Base-by-base conservation (phyloP, 1,140 invertebrate genomes). In the Colletes latitarsis region DNA sequence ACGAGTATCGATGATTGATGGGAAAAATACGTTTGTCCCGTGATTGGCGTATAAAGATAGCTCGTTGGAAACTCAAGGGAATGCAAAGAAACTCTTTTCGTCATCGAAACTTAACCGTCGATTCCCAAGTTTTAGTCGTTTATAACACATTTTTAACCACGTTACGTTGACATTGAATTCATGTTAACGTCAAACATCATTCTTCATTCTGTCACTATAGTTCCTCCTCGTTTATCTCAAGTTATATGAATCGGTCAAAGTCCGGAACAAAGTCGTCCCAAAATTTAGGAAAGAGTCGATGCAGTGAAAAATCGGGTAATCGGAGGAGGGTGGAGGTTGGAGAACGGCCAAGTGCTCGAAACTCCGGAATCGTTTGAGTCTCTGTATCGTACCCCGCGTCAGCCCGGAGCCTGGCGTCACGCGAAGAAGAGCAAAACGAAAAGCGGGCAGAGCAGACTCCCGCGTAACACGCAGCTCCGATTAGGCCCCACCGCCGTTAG, bases 401-500 rank as follows among this genome's bases (percentile, higher is more conserved):
- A 68, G 49, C 43, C 6, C 12, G 14, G 49, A 46, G 21, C 46
- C n/a, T 3, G 41, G n/a, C 41, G 19, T 12, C 9, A 55, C 15
- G 57, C 53, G 58, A 46, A 41, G 73, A 60, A 49, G 74, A 71
- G 72, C 30, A 68, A 79, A 68, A 64, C 74, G 75, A 52, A 79
- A 76, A 82, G 69, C 12, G 14, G 81, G 58, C 67, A 83, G 68
- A 70, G 81, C 74, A 67, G 81, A 72, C 82, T 83, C 88, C 88
- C 85, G 90, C 90, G 92, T 92, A 92, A 86, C 88, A 86, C 91
- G 88, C 90, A 71, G 81, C 85, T 88, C 90, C 90, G 91, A 92
- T 93, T 93, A 93, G 91, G 90, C 82, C 85, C 89, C 89, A 86
- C 88, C 90, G 91, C 88, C 84, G 88, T 90, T 88, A 88, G 91